These are phyloP conservation scores for Catamblyrhynchus diadema DNA, from an alignment of 2,797 vertebrate species.

Conservation along the genomic window DNA sequence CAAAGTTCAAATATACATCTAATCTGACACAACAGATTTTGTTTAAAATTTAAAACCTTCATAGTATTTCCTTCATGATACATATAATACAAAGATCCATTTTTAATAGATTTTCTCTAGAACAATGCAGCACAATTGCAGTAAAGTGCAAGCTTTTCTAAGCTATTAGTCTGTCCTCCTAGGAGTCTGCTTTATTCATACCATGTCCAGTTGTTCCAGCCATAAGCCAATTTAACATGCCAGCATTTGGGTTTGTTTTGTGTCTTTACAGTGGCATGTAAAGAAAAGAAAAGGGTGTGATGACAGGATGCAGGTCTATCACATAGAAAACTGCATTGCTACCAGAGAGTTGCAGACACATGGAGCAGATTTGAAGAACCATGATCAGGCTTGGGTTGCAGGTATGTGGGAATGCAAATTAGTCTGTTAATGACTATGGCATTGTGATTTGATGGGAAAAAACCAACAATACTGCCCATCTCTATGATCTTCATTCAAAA, in stretches of 20 bases:
- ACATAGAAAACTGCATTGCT: not conserved
- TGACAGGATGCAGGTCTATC: not conserved
- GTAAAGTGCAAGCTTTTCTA: not conserved
- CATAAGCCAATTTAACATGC: not conserved
- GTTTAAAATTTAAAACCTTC: constrained; percentile 28
- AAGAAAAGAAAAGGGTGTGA: not conserved
- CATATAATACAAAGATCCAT: not conserved
- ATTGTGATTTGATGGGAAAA: not conserved
- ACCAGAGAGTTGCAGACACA: not conserved
- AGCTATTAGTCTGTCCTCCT: not conserved
- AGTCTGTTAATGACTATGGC: not conserved
- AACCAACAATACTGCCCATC: not conserved
- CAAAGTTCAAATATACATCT: not conserved
- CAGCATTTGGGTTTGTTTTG: not conserved
- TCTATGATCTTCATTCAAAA: constrained; percentile 7
- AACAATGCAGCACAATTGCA: not conserved
- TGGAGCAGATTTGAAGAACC: not conserved
- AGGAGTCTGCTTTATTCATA: not conserved
- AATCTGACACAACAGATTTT: not conserved
- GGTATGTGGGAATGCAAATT: not conserved
- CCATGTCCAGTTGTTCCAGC: not conserved
- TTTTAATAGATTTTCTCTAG: constrained; percentile 1
- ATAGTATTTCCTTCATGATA: constrained; percentile 8
- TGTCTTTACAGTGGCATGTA: not conserved
- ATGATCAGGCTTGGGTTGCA: constrained; percentile 5